These are phyloP conservation scores for Wasmannia auropunctata DNA, from an alignment of 1,140 invertebrate genomes.

Conservation along the genomic window DNA sequence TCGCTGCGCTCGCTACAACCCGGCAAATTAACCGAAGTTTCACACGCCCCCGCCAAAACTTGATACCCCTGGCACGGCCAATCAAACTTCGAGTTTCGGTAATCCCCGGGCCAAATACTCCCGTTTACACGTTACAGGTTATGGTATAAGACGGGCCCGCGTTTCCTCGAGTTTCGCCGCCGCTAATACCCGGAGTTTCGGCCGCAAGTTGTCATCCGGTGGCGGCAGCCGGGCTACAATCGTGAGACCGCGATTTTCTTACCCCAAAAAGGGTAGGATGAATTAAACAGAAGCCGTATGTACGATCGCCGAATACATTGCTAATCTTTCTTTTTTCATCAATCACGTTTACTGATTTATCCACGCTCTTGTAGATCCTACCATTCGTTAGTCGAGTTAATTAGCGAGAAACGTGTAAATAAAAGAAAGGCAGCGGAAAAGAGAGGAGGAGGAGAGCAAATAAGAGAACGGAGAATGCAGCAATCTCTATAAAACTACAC, in stretches of 20 bases:
- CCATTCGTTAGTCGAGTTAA: constrained; percentile 39
- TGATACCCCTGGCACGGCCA: constrained; percentile 82
- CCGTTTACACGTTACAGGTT: constrained; percentile 80
- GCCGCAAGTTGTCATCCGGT: constrained; percentile 71
- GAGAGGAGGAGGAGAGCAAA: neutral
- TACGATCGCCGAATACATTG: neutral
- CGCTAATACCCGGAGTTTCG: constrained; percentile 74
- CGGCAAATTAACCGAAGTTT: constrained; percentile 75
- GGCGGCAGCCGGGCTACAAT: constrained; percentile 41
- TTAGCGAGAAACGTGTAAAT: constrained; percentile 40
- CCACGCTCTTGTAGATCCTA: neutral
- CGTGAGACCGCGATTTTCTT: constrained; percentile 32
- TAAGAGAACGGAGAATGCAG: neutral
- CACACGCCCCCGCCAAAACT: constrained; percentile 77
- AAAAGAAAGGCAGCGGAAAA: neutral
- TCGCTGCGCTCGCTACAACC: constrained; percentile 16
- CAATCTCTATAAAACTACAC: constrained; percentile 53
- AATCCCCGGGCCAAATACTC: constrained; percentile 81
- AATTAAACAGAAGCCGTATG: neutral
- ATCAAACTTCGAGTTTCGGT: constrained; percentile 84
- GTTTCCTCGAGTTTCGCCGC: constrained; percentile 74
- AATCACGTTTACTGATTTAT: constrained; percentile 4
- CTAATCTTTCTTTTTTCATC: neutral
- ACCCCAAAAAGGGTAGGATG: neutral
- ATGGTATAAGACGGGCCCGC: constrained; percentile 75